Evolutionary conservation across 2,113 vertebrate genomes (phyloP).

Genomic region (Leucoraja erinaceus): DNA sequence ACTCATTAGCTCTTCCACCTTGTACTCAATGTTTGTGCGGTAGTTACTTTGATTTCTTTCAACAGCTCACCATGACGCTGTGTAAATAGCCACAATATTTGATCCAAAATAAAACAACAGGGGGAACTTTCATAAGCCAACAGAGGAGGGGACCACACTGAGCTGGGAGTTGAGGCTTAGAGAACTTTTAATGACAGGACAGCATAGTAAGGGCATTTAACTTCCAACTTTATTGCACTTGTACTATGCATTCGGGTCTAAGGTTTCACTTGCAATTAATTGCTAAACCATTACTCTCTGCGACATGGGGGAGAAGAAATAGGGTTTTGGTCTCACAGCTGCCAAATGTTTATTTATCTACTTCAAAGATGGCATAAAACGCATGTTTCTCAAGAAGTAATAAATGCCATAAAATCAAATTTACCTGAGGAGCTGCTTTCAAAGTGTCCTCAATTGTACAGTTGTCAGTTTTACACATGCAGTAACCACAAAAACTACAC

Average conservation of each 20-base stretch:
- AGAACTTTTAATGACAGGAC: constrained; percentile 54
- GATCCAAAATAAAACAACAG: constrained; percentile 12
- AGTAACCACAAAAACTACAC: not conserved
- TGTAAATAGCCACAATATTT: constrained; percentile 20
- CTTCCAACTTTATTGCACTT: constrained; percentile 54
- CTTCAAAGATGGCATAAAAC: constrained; percentile 51
- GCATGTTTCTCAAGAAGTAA: constrained; percentile 45
- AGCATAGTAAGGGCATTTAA: constrained; percentile 59
- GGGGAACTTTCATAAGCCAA: constrained; percentile 17
- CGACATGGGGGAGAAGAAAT: constrained; percentile 39
- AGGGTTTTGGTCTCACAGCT: constrained; percentile 46
- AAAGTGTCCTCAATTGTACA: not conserved
- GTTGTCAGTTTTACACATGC: not conserved
- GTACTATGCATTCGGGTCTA: constrained; percentile 54
- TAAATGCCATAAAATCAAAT: constrained; percentile 46
- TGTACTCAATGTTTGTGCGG: not conserved
- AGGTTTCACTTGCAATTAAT: constrained; percentile 57
- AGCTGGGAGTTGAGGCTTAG: constrained; percentile 52
- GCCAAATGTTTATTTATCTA: constrained; percentile 54
- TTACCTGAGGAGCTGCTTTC: constrained; percentile 40
- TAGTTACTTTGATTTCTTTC: constrained; percentile 29
- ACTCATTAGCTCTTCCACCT: not conserved
- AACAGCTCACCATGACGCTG: constrained; percentile 27
- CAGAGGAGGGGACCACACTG: constrained; percentile 11
- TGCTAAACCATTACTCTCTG: constrained; percentile 43